Evolutionary conservation across 2,888 invertebrate species (phyloP).

Genomic region (Limnephilus rhombicus): DNA sequence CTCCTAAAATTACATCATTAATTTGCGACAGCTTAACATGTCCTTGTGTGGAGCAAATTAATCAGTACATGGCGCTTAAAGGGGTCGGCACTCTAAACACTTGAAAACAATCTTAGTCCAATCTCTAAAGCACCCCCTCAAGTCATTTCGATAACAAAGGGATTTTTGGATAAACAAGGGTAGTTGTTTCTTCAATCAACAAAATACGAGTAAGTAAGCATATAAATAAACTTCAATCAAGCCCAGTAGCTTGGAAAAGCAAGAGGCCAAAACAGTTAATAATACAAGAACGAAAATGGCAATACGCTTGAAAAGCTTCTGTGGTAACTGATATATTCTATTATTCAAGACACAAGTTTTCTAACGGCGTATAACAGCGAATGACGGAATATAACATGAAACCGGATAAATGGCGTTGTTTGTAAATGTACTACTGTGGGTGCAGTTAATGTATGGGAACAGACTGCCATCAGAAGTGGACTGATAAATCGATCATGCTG

Average conservation of each 20-base stretch:
- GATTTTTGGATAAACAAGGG: conserved; percentile 1
- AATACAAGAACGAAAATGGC: neutral
- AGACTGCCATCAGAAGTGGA: neutral
- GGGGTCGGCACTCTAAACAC: neutral
- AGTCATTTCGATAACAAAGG: conserved; percentile 1
- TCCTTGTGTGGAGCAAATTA: neutral
- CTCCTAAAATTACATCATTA: neutral
- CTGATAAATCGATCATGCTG: conserved; percentile 10
- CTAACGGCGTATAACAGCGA: neutral
- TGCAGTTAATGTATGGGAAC: neutral
- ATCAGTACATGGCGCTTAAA: neutral
- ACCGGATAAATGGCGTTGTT: neutral
- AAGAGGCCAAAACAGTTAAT: neutral
- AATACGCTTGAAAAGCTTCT: neutral
- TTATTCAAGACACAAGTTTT: neutral
- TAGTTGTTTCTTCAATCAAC: neutral
- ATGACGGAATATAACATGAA: neutral
- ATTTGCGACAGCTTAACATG: neutral
- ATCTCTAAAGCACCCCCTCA: neutral
- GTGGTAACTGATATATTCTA: neutral
- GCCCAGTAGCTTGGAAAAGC: neutral
- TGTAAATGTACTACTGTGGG: neutral
- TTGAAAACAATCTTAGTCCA: conserved; percentile 1
- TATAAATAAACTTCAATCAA: neutral
- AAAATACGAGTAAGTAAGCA: neutral